These are phyloP conservation scores for Gila orcuttii DNA, from an alignment of 2,113 vertebrate species.

Conservation along the genomic window DNA sequence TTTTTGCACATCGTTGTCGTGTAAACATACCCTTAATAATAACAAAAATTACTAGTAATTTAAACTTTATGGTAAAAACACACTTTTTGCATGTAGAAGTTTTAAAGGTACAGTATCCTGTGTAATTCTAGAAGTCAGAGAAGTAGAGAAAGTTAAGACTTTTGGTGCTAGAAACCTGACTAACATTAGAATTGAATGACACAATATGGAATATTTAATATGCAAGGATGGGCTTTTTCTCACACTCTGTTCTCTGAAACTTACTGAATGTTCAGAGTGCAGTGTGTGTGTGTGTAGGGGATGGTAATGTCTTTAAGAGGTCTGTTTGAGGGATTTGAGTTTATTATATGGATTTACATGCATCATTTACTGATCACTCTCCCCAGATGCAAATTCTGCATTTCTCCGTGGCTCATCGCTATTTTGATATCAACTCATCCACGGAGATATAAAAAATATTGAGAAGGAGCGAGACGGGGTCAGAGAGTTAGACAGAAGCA, in stretches of 20 bases:
- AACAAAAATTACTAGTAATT: neutral
- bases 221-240: neutral
- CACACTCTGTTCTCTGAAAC: constrained; percentile 19
- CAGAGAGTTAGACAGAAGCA: constrained; percentile 42
- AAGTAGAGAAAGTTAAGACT: neutral
- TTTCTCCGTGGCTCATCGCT: constrained; percentile 14
- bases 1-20: too few species aligned
- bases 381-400: neutral
- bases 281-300: neutral
- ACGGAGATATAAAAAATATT: neutral
- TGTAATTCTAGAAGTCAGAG: neutral
- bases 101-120: neutral
- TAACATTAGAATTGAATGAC: neutral
- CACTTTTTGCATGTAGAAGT: neutral
- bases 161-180: neutral
- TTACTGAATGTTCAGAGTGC: constrained; percentile 40
- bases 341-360: constrained; percentile 28
- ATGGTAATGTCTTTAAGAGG: constrained; percentile 40
- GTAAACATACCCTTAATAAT: neutral
- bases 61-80: neutral
- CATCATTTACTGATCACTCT: constrained; percentile 44
- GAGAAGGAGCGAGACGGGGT: constrained; percentile 14
- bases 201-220: neutral
- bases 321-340: constrained; percentile 28
- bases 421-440: constrained; percentile 16